phyloP scores from a whole-genome alignment of 2,888 invertebrate species.

The Chelonus formosanus region DNA sequence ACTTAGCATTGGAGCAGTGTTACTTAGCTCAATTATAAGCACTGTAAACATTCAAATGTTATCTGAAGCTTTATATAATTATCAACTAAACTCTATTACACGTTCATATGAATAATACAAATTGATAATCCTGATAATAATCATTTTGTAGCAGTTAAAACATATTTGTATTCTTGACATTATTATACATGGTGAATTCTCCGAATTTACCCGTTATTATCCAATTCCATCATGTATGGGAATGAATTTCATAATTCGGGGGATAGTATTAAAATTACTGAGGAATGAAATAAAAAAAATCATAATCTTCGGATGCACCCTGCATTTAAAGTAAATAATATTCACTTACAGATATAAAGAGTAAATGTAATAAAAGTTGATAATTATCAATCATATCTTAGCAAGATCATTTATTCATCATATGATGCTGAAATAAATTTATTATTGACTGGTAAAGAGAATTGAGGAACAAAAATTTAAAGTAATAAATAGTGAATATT shows the following conservation, averaged over 20 bases:
- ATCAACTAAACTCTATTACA: background rate
- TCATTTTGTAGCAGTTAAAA: background rate
- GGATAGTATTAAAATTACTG: conserved; percentile 62
- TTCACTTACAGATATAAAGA: too few species aligned
- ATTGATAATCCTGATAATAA: background rate
- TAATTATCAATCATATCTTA: too few species aligned
- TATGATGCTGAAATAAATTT: too few species aligned
- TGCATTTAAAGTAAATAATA: background rate
- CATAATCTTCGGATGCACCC: conserved; percentile 13
- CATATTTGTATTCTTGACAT: conserved; percentile 42
- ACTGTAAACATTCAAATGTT: too few species aligned
- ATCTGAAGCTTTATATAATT: too few species aligned
- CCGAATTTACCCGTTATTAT: conserved; percentile 51
- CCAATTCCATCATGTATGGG: conserved; percentile 26
- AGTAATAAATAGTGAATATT: background rate
- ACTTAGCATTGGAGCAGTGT: too few species aligned
- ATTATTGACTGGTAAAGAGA: too few species aligned
- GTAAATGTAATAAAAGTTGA: too few species aligned
- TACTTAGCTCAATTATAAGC: too few species aligned
- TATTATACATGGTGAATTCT: conserved; percentile 34
- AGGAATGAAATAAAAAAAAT: conserved; percentile 58
- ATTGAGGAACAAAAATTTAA: background rate
- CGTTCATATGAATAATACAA: background rate
- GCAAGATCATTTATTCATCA: too few species aligned
- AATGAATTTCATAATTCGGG: conserved; percentile 50